Base-by-base conservation (phyloP, 2,113 vertebrate genomes). In the Pseudorectes ferrugineus region DNA sequence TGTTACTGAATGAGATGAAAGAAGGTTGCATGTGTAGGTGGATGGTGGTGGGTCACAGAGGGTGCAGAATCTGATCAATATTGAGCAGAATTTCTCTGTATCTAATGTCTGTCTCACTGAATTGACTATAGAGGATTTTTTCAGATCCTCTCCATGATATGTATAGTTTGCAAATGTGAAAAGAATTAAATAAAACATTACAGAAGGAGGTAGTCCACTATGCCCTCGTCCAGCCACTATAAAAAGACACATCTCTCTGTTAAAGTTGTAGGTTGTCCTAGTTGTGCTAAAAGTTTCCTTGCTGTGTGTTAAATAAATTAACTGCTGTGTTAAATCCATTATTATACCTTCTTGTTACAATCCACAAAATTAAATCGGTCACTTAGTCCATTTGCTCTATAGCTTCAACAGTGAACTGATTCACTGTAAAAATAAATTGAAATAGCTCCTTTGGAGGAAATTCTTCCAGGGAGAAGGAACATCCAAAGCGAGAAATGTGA, bases 261-360 rank as follows among this genome's bases (percentile, higher is more conserved):
- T 35, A 7, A 65, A 57, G 36, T 15, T 57, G 18, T 35, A 46
- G 29, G 10, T 63, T 76, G 29, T 54, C 51, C n/a, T 26, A 9
- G 40, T 48, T 67, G 14, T 65, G 21, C 58, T 59, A 29, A 42
- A 21, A 52, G 17, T 75, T 85, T 62, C 52, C 35, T 85, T 68
- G 31, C 14, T 65, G 35, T 6, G 12, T 62, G 17, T 73, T 68
- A 88, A 91, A 87, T 62, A 86, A 93, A 90, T 29, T 42, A 90
- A 38, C 46, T 49, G 28, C 22, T 66, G 21, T 46, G 14, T 92
- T 90, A 76, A 93, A 80, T 59, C 38, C 49, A 26, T 80, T 86
- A 54, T 74, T 70, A 6, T 48, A 24, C 51, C 38, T 45, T 55
- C 33, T 25, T 93, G 33, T 52, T 72, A 10, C 61, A 59, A 8